Evolutionary conservation across 2,113 vertebrate species (phyloP).

Genomic region (Indri indri): DNA sequence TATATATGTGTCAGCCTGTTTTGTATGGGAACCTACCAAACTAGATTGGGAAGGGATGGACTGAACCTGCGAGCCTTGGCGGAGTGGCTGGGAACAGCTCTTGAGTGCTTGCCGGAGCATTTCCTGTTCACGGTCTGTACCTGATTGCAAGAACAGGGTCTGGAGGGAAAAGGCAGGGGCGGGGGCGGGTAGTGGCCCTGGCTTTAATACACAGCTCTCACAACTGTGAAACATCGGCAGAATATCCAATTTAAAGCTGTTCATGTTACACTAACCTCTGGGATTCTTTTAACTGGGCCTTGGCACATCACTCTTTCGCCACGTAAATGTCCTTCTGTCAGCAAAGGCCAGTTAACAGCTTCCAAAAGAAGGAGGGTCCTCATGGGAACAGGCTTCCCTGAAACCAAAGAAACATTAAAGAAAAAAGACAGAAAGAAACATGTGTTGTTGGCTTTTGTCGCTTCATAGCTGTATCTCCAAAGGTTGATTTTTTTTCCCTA

Average conservation of each 20-base stretch:
- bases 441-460: slow-evolving; percentile 67
- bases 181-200: neutral
- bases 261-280: slow-evolving; percentile 69
- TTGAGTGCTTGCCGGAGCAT: neutral
- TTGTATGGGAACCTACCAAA: neutral
- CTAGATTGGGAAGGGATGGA: neutral
- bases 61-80: neutral
- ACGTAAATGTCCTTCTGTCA: slow-evolving; percentile 77
- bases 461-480: slow-evolving; percentile 40
- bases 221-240: slow-evolving; percentile 64
- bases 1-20: neutral
- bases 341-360: slow-evolving; percentile 72
- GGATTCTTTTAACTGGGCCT: slow-evolving; percentile 68
- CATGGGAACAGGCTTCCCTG: slow-evolving; percentile 61
- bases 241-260: slow-evolving; percentile 66
- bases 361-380: slow-evolving; percentile 61
- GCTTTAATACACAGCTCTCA: slow-evolving; percentile 42
- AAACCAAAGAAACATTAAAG: slow-evolving; percentile 68
- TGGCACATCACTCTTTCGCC: slow-evolving; percentile 60
- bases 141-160: slow-evolving; percentile 47
- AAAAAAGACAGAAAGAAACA: slow-evolving; percentile 54
- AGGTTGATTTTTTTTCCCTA: neutral
- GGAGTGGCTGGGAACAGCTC: neutral
- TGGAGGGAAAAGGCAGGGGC: neutral
- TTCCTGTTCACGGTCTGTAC: neutral